Evolutionary conservation across 2,113 vertebrate genomes (phyloP), one percentile per base, ranked within the genome.

Genomic region (Macquaria australasica): DNA sequence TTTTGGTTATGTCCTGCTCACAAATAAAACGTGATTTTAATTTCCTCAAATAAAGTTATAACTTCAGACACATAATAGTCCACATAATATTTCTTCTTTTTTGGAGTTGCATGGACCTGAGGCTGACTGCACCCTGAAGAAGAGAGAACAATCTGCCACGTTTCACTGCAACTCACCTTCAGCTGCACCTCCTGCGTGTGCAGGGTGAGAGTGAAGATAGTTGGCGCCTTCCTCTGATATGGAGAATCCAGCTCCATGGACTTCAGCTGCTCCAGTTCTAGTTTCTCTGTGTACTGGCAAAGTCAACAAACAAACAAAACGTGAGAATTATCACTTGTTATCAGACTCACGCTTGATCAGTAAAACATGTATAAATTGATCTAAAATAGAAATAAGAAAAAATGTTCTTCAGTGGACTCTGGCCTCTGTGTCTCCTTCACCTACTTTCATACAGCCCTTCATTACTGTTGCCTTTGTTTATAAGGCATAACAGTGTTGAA

Each of bases 211-310:
- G 73, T 94, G 73, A 92, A 93, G 67, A 91, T 56, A 2, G 83
- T 73, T 0, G 87, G 39, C 0, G 2, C 2, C 45, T 50, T 82
- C 48, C 6, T 85, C 23, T 77, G 16, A 73, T 73, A 83, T 0
- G 81, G 43, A 74, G 63, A 81, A 1, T 87, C 53, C 11, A 84
- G 58, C 1, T 82, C 43, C 87, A 94, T 90, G 18, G 82, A 87
- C 62, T 81, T 93, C 23, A 95, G 41, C 69, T 79, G 31, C 34
- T 84, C 86, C 53, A 95, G 80, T 20, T 95, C 85, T 86, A 95
- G 37, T 75, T 59, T 95, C 76, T 95, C 95, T 45, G 71, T 79
- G 76, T 95, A 95, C 95, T 95, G 73, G 43, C 6, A 58, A 63
- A 56, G 21, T 14, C 8, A 53, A 37, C 6, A 60, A 59, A 56